Evolutionary conservation across 2,888 invertebrate species (phyloP), one percentile per base, ranked within the genome.

Genomic region (Pasiphila rectangulata): DNA sequence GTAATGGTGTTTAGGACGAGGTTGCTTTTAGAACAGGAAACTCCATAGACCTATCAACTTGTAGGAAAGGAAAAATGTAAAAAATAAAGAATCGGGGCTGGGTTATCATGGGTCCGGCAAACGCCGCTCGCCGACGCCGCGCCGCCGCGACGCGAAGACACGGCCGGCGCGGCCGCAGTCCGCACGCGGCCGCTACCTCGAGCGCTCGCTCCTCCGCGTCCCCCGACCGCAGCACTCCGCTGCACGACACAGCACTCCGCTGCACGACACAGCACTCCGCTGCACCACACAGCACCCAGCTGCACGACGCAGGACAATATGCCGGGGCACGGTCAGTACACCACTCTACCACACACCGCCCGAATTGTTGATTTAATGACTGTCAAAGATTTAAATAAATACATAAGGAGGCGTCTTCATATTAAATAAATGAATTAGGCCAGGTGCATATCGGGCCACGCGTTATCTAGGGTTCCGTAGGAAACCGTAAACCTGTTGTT

Each of bases 291-390:
- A n/a, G 32, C 42, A 16, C 41, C 21, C 54, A 16, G 51, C 9
- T 44, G 1, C 46, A 2, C 34, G 4, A 9, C 49, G n/a, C 20
- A n/a, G 38, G 40, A 39, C 41, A n/a, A 16, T 57, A 62, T 60
- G 61, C 67, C 71, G 51, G 54, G 52, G 56, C 40, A 69, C 66
- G 72, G 72, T 72, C 61, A 72, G 72, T 71, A 63, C 46, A 13
- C 16, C 4, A 15, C 12, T n/a, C n/a, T n/a, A 7, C 35, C 5
- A n/a, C 12, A 5, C 25, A 23, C 9, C n/a, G 10, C 23, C 1
- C 25, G 12, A 21, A 21, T 21, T 6, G 7, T 5, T 6, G 7
- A 2, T 21, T 21, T 7, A 21, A n/a, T n/a, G n/a, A n/a, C n/a
- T n/a, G n/a, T n/a, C n/a, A n/a, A n/a, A n/a, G n/a, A n/a, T n/a